phyloP scores from a whole-genome alignment of 2,113 vertebrate genomes.

The Microtus ochrogaster region DNA sequence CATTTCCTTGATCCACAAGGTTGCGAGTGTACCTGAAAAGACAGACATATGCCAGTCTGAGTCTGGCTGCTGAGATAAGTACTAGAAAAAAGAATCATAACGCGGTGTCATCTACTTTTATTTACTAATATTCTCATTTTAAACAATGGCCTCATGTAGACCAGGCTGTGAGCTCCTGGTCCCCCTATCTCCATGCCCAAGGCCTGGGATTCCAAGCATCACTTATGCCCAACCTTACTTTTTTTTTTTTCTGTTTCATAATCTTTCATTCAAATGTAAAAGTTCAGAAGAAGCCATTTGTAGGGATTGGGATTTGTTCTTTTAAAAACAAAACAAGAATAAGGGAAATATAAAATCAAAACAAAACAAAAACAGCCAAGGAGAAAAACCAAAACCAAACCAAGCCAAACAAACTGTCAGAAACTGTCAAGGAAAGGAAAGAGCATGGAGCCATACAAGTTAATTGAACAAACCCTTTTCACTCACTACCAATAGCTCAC shows the following conservation, averaged over 20 bases:
- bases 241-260: constrained; percentile 82
- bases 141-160: background rate
- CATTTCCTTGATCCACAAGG: constrained; percentile 96
- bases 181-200: too few relatives aligned
- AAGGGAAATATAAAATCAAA: background rate
- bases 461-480: constrained; percentile 76
- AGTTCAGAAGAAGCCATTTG: constrained; percentile 86
- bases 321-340: constrained; percentile 71
- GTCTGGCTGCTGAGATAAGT: background rate
- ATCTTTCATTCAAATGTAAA: constrained; percentile 87
- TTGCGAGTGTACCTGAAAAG: constrained; percentile 95
- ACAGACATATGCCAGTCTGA: constrained; percentile 46
- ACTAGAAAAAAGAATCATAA: constrained; percentile 40
- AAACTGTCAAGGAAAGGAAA: constrained; percentile 81
- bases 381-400: background rate
- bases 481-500: constrained; percentile 62
- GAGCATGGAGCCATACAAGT: constrained; percentile 72
- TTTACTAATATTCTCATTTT: too few relatives aligned
- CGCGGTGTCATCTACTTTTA: background rate
- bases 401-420: constrained; percentile 60
- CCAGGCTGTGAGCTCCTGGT: background rate
- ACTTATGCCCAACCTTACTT: background rate
- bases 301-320: constrained; percentile 73
- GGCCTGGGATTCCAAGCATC: background rate
- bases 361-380: background rate